Evolutionary conservation across 1,140 invertebrate genomes (phyloP).

Genomic region (Pentalonia nigronervosa): DNA sequence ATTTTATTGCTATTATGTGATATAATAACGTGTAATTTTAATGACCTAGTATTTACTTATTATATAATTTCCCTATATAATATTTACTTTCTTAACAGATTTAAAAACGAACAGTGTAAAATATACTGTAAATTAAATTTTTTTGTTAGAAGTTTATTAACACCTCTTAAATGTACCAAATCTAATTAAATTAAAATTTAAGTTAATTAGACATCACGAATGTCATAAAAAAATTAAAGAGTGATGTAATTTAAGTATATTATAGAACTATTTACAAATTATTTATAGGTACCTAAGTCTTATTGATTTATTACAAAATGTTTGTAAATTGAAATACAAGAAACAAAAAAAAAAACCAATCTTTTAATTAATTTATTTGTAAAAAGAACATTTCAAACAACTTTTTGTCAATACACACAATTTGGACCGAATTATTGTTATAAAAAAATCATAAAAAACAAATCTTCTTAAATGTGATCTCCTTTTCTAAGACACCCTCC

Average conservation of each 20-base stretch:
- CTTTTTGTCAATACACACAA: background rate
- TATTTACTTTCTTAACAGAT: background rate
- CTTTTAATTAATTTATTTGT: too few species aligned
- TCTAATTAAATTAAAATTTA: background rate
- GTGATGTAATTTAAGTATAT: background rate
- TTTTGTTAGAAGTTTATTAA: background rate
- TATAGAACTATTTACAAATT: background rate
- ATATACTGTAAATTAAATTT: background rate
- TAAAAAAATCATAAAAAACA: background rate
- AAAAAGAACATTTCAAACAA: background rate
- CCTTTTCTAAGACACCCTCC: background rate
- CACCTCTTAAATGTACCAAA: background rate
- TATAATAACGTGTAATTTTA: constrained; percentile 18
- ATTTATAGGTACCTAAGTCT: background rate
- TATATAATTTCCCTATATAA: background rate
- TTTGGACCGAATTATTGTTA: background rate
- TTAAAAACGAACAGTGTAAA: background rate
- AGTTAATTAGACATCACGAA: background rate
- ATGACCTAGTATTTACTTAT: background rate
- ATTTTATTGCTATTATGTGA: background rate
- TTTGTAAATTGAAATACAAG: background rate
- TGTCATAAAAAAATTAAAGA: background rate
- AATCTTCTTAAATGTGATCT: background rate
- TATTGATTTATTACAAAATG: background rate
- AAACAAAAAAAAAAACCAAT: too few species aligned